Percentiles rank a stretch among this genome's conserved stretches.
These are phyloP conservation scores for Novumbra hubbsi DNA, from an alignment of 2,797 vertebrate species.

Conservation along the genomic window DNA sequence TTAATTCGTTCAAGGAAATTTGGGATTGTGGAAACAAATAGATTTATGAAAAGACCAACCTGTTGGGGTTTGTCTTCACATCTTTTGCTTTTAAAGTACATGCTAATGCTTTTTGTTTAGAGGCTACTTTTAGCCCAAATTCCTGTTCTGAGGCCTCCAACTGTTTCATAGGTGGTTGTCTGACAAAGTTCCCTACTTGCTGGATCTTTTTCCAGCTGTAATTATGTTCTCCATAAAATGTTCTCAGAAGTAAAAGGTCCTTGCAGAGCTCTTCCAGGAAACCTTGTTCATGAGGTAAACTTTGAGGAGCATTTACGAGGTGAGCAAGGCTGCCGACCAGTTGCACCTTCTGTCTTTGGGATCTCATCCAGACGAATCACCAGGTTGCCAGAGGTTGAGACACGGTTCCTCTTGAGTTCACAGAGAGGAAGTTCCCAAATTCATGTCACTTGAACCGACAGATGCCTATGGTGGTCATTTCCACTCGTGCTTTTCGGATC, in stretches of 20 bases:
- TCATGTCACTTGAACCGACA: background rate
- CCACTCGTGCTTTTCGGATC: background rate
- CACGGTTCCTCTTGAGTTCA: constrained; percentile 16
- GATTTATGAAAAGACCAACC: background rate
- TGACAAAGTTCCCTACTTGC: constrained; percentile 26
- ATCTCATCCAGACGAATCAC: constrained; percentile 17
- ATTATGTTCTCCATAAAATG: constrained; percentile 49
- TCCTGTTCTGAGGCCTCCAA: constrained; percentile 19
- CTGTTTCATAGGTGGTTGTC: constrained; percentile 19
- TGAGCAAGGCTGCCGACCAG: constrained; percentile 8
- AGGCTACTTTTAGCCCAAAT: constrained; percentile 19
- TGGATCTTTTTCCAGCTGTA: constrained; percentile 30
- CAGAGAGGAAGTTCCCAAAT: constrained; percentile 6
- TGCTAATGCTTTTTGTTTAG: constrained; percentile 28
- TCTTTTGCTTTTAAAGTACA: background rate
- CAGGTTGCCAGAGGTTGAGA: constrained; percentile 18
- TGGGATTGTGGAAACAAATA: background rate
- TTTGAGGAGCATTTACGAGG: constrained; percentile 46
- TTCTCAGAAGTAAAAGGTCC: constrained; percentile 42
- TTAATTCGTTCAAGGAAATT: background rate
- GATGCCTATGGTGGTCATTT: constrained; percentile 6
- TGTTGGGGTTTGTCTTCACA: constrained; percentile 7
- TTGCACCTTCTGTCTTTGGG: constrained; percentile 27
- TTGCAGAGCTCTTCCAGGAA: constrained; percentile 41
- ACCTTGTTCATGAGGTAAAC: constrained; percentile 50